Base-by-base conservation (phyloP, 2,888 invertebrate genomes). In the Drepanosiphum platanoidis region DNA sequence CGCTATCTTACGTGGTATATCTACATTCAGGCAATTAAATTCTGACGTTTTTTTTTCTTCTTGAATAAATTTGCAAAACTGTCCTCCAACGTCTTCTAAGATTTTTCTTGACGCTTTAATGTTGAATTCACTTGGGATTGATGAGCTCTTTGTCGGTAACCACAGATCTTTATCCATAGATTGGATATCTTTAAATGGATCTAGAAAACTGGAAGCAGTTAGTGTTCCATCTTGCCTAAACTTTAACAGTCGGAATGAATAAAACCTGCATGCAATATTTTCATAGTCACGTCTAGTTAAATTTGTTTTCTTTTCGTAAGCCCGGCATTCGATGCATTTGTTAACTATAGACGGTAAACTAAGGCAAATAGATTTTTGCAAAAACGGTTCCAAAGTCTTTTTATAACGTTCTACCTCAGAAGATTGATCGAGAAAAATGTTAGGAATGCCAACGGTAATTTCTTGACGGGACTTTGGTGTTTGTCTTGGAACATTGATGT, bases 201-300 rank as follows among this genome's bases (percentile, higher is more conserved):
- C 96, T 58, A 97, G 97, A 91, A 98, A 98, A 36, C 98, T 98
- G 87, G 97, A 96, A 88, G 96, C 95, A 58, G 95, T 94, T 88
- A 98, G 91, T 89, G 95, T 94, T 87, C 96, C 95, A 89, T 94
- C 95, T 91, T 95, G 95, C 89, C 94, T 95, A 90, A 95, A 97
- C 89, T 95, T 93, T 89, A 98, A 92, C 90, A 96, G 93, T 89
- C 97, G 93, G 91, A 98, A 98, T 88, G 96, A 97, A 91, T 97
- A 98, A 91, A 98, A 98, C 88, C 98, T 93, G 90, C 98, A 98
- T 91, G 97, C 97, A 88, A 97, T 96, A 91, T 96, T 97, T 86
- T 94, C 93, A 92, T 93, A 93, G 89, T 94, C 94, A 90, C 94
- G 95, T 42, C 58, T 52, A 87, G 95, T 92, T 89, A 95, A 95